Percentiles rank a stretch among this genome's conserved stretches.
phyloP scores from a whole-genome alignment of 2,888 invertebrate genomes.

The Caenorhabditis angaria region DNA sequence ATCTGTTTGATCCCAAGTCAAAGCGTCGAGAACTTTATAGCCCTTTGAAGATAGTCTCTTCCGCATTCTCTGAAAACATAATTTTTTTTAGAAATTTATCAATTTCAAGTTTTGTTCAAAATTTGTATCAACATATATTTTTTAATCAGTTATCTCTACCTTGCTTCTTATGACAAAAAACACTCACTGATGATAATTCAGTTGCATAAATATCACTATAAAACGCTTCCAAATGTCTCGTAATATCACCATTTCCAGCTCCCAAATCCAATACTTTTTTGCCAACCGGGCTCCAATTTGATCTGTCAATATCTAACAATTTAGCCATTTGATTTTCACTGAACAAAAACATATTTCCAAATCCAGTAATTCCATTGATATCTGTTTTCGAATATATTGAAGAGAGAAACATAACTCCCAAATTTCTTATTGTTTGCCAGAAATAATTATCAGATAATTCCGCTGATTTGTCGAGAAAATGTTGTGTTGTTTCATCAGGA shows the following conservation, averaged over 20 bases:
- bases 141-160: background rate
- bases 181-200: slow-evolving; percentile 81
- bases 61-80: slow-evolving; percentile 79
- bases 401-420: slow-evolving; percentile 85
- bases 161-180: background rate
- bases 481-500: slow-evolving; percentile 47
- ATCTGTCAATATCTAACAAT: slow-evolving; percentile 75
- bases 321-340: slow-evolving; percentile 83
- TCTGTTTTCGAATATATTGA: slow-evolving; percentile 93
- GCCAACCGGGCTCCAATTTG: slow-evolving; percentile 34
- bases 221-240: slow-evolving; percentile 81
- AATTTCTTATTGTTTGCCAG: slow-evolving; percentile 82
- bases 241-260: slow-evolving; percentile 94
- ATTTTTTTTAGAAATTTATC: no score
- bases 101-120: slow-evolving; percentile 6
- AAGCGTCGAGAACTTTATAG: slow-evolving; percentile 79
- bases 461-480: slow-evolving; percentile 54
- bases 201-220: slow-evolving; percentile 83
- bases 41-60: slow-evolving; percentile 82
- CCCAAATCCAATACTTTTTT: slow-evolving; percentile 82
- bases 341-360: slow-evolving; percentile 94
- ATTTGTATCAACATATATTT: background rate
- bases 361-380: slow-evolving; percentile 83
- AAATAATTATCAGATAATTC: slow-evolving; percentile 44
- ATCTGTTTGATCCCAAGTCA: slow-evolving; percentile 55